Evolutionary conservation across 2,797 vertebrate species (phyloP), one percentile per base, ranked within the genome.

Genomic region (Iguana delicatissima): DNA sequence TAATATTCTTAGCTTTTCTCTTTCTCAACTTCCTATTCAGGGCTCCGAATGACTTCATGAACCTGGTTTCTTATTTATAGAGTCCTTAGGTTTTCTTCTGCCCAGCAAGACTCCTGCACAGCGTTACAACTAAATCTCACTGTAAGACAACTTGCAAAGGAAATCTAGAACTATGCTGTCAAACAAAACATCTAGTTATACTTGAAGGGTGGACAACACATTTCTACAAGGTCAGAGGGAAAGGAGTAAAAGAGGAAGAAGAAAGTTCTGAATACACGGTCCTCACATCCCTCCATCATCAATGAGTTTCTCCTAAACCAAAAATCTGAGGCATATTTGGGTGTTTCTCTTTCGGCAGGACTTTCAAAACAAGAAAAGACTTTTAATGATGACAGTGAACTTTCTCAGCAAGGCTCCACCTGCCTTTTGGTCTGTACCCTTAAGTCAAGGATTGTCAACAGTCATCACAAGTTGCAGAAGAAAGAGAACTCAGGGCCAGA

Each of bases 31-130:
- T 92, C 20, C 62, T 69, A 88, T 38, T 80, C 59, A 1, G 20
- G 18, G 0, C 84, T 2, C 89, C 85, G 85, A 72, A 89, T 24
- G 83, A 73, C 82, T 92, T 20, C 57, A 62, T 55, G 12, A 73
- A 10, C 13, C 46, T 89, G 50, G 59, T 89, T 93, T 76, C 67
- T 7, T 92, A 72, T 77, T 92, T 88, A 38, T 81, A 55, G 50
- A 72, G 59, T 80, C 80, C 35, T 38, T 57, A 55, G 52, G 24
- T 85, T 80, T 77, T 69, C n/a, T 72, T 24, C 50, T 52, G 89
- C 12, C 18, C 24, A 32, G 29, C 29, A 50, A 32, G 57, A 20
- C 29, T 93, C 3, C 8, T 32, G 50, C 77, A 50, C 0, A 46
- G 84, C 82, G 89, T 93, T 90, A 1, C 62, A 79, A 29, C 73